Percentiles rank a stretch among this genome's conserved stretches.
These are phyloP conservation scores for Drosophila barbarae DNA, from an alignment of 2,888 invertebrate species.

Conservation along the genomic window DNA sequence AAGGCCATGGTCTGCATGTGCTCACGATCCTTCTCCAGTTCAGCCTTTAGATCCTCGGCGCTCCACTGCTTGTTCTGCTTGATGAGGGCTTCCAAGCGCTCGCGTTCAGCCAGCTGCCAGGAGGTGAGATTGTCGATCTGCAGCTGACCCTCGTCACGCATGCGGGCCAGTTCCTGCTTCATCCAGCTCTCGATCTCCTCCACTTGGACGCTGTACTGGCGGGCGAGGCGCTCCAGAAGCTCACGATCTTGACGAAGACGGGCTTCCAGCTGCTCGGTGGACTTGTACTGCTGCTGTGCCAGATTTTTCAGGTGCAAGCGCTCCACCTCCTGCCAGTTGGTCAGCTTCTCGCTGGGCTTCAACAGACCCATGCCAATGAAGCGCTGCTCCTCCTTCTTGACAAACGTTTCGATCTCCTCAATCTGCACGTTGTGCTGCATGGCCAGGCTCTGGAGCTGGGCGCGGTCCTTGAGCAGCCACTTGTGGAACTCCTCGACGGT, in stretches of 20 bases:
- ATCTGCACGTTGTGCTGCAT: constrained; percentile 77
- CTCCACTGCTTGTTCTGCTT: constrained; percentile 74
- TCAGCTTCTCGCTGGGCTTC: constrained; percentile 74
- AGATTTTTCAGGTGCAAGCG: constrained; percentile 76
- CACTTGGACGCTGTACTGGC: constrained; percentile 77
- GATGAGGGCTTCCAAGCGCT: constrained; percentile 67
- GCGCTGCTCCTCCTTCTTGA: constrained; percentile 73
- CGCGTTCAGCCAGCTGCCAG: constrained; percentile 77
- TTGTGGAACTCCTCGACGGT: constrained; percentile 77
- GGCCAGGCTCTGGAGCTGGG: constrained; percentile 71
- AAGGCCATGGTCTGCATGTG: constrained; percentile 77
- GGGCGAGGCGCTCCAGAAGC: constrained; percentile 71
- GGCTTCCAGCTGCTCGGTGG: constrained; percentile 76
- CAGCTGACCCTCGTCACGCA: constrained; percentile 76
- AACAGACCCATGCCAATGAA: constrained; percentile 76
- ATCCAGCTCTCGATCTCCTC: constrained; percentile 77
- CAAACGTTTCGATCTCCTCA: constrained; percentile 77
- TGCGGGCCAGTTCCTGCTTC: constrained; percentile 75
- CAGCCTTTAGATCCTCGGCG: constrained; percentile 73
- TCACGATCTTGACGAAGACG: constrained; percentile 76
- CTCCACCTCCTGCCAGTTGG: constrained; percentile 77
- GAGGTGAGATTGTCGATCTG: constrained; percentile 76
- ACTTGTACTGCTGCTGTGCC: constrained; percentile 75
- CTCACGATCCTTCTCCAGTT: constrained; percentile 74
- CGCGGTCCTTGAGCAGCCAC: constrained; percentile 74